These are phyloP conservation scores for Tetramorium bicarinatum DNA, from an alignment of 2,888 invertebrate species.

Conservation along the genomic window DNA sequence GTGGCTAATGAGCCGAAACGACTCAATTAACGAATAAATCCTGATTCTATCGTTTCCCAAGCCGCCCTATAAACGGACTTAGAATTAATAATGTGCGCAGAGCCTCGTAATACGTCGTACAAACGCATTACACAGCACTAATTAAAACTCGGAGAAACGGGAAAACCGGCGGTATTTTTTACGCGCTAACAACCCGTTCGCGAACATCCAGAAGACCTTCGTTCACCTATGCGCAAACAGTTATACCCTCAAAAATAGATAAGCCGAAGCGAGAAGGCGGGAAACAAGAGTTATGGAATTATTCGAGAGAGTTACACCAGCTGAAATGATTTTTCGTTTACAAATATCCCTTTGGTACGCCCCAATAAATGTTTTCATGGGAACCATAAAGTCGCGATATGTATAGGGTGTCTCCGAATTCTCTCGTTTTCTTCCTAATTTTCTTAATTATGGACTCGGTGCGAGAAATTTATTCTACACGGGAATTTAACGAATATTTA, in stretches of 20 bases:
- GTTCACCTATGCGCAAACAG: constrained; percentile 67
- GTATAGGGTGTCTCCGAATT: background rate
- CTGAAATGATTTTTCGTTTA: constrained; percentile 61
- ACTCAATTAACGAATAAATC: constrained; percentile 29
- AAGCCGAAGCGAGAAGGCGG: background rate
- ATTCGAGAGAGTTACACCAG: constrained; percentile 43
- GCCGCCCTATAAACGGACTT: constrained; percentile 25
- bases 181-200: constrained; percentile 37
- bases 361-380: constrained; percentile 58
- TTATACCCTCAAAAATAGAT: constrained; percentile 60
- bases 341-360: constrained; percentile 59
- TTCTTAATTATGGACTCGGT: background rate
- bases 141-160: constrained; percentile 49
- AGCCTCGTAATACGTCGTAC: constrained; percentile 31
- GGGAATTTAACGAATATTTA: background rate
- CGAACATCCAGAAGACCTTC: constrained; percentile 50
- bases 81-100: constrained; percentile 43
- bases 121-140: constrained; percentile 33
- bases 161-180: constrained; percentile 30
- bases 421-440: background rate
- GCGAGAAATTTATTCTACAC: background rate
- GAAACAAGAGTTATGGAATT: constrained; percentile 21
- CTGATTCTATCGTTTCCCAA: constrained; percentile 2
- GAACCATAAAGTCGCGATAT: constrained; percentile 27
- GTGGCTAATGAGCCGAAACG: background rate